Base-by-base conservation (phyloP, 2,888 invertebrate species). In the Liopterus haemorrhoidalis region DNA sequence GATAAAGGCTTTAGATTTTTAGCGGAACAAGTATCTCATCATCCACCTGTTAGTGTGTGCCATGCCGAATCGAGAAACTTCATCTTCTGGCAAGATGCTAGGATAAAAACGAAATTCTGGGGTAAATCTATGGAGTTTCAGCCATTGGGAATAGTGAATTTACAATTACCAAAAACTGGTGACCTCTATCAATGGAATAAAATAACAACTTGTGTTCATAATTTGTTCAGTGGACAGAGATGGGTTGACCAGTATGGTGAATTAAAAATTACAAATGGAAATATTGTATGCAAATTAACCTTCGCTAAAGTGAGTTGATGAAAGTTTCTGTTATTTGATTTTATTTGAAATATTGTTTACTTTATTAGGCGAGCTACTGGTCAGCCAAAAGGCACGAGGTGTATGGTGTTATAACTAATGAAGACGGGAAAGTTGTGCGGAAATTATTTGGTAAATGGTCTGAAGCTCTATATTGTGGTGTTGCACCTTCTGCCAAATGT, bases 71-170 rank as follows among this genome's bases (percentile, higher is more conserved):
- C 46, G 6, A 41, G 41, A 31, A 46, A 46, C 61, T 89, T 85
- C 73, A 73, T 75, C 16, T 83, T 87, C 67, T 86, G 84, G 82
- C 88, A 88, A 71, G 87, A 88, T 64, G 81, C 84, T 6, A 72
- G 87, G 54, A 83, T 87, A 57, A 86, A 86, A 69, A 88, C 86
- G 46, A 88, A 87, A 70, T 89, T 89, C 71, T 89, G 89, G 89
- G 89, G 89, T 49, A 88, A 88, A 69, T 87, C 86, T 44, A 87
- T 89, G 85, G 88, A 89, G 71, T 85, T 88, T 65, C 86, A 87
- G 65, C 88, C 89, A 1, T 71, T 83, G 15, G 88, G 83, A 35
- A 60, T 70, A 1, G 82, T 85, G 0, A 79, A 83, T 61, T 74
- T 86, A 6, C 59, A 74, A 27, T 67, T 81, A 41, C 67, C 71